Base-by-base conservation (phyloP, 1,140 invertebrate species). In the Cardiocondyla obscurior region DNA sequence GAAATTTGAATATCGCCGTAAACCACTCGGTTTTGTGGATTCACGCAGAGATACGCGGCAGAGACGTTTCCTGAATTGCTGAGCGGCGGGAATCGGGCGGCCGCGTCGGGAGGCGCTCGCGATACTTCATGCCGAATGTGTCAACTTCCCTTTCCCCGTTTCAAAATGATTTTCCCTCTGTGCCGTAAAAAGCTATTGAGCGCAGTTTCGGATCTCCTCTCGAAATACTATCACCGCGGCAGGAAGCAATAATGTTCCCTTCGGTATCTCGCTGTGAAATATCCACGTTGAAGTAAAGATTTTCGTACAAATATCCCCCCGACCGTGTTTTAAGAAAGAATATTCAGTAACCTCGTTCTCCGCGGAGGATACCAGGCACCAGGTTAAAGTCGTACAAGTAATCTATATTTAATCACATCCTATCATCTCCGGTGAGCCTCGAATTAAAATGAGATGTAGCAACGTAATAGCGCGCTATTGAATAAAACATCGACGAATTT, bases 1-100 rank as follows among this genome's bases (percentile, higher is more conserved):
- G 60, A 79, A 79, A 67, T 79, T 79, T 67, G 46, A 79, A 79
- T 69, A 30, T 60, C 22, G 22, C 36, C 60, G n/a, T 46, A 62
- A 60, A 62, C 55, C 14, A 39, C 53, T 49, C 73, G 60, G 16
- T 65, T 65, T 65, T 65, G 60, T 44, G 73, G 60, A 65, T 77
- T 65, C 44, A 25, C 30, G 22, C 44, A 42, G 46, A 28, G 49
- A 39, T 51, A 77, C 25, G 25, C 33, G 36, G 6, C n/a, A 19
- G 25, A 39, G n/a, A 62, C 25, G n/a, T 33, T 53, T 53, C 49
- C 46, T 39, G 58, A 33, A 51, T 79, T 53, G n/a, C 33, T 25
- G 39, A 16, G 53, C 73, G 19, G 14, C n/a, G n/a, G n/a, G 60
- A 14, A 77, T 51, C 25, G 19, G 12, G 22, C 19, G 4, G 60